phyloP scores from a whole-genome alignment of 2,797 vertebrate species.

The Schizopygopsis pylzovi region DNA sequence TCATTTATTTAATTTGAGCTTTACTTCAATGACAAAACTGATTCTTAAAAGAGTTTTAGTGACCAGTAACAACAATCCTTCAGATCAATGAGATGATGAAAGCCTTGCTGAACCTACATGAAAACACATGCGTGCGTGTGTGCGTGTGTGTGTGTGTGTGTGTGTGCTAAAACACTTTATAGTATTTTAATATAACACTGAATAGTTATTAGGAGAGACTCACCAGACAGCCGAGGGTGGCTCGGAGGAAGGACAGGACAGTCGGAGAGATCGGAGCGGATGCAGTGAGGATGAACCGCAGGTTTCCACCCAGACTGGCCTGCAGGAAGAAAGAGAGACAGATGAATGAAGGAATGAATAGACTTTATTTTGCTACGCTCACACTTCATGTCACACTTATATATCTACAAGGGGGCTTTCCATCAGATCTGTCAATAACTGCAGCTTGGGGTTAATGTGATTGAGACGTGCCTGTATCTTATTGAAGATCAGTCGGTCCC shows the following conservation, averaged over 20 bases:
- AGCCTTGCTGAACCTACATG: not conserved
- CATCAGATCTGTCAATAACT: not conserved
- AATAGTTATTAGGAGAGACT: not conserved
- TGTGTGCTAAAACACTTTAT: not conserved
- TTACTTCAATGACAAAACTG: not conserved
- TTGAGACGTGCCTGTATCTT: constrained; percentile 76
- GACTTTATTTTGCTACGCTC: not conserved
- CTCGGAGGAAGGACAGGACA: constrained; percentile 82
- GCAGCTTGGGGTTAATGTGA: not conserved
- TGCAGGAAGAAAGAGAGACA: constrained; percentile 52
- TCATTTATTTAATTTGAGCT: not conserved
- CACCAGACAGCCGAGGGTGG: constrained; percentile 79
- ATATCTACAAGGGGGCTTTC: not conserved
- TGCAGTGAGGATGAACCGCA: constrained; percentile 80
- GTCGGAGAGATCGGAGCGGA: constrained; percentile 82
- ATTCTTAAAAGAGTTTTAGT: not conserved
- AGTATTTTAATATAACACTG: not conserved
- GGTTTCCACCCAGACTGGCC: constrained; percentile 80
- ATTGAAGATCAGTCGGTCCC: constrained; percentile 83
- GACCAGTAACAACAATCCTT: not conserved
- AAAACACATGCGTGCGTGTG: not conserved
- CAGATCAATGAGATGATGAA: not conserved
- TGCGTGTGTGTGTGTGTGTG: too few species aligned
- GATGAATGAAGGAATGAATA: too few species aligned
- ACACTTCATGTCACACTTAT: not conserved